Base-by-base conservation (phyloP, 2,888 invertebrate genomes). In the Ceriagrion tenellum region DNA sequence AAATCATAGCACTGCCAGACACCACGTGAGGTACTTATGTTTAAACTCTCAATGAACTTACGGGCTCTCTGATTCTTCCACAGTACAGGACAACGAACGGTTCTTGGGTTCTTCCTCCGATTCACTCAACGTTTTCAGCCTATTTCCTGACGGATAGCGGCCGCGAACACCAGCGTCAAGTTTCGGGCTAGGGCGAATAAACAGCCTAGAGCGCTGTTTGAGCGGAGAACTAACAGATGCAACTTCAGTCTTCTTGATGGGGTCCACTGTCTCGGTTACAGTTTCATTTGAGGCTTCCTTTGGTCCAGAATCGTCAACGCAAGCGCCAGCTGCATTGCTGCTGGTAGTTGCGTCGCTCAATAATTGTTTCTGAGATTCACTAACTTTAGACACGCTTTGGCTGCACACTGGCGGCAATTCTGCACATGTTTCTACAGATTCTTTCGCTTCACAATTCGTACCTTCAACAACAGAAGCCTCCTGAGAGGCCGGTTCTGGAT, bases 111-210 rank as follows among this genome's bases (percentile, higher is more conserved):
- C 93, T 0, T 93, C 93, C 30, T 93, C 93, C 8, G 93, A 93
- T 93, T 93, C 93, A n/a, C 93, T 93, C 13, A 47, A n/a, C 63
- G 93, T 69, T 69, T 93, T 93, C 35, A n/a, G 69, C n/a, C 93
- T 93, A 47, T 63, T 47, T 16, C 69, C 69, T 47, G 93, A 93
- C 55, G 93, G 69, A 93, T 69, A 93, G 0, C 93, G 93, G 13
- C 93, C 47, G 13, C 93, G 63, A 35, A n/a, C 93, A 74, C 93
- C 13, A 47, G 47, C 69, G n/a, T 93, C 93, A 16, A 93, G 69
- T n/a, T 93, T 93, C 16, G 93, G 93, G 69, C 93, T 74, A 13
- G 93, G 93, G 47, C 93, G 69, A 69, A 74, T 74, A n/a, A 93
- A 93, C 10, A 93, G 55, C 47, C 93, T 74, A 16, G 93, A 26